Conservation (phyloP, 2,888 invertebrate species). For the Aleiodes leptofemur region DNA sequence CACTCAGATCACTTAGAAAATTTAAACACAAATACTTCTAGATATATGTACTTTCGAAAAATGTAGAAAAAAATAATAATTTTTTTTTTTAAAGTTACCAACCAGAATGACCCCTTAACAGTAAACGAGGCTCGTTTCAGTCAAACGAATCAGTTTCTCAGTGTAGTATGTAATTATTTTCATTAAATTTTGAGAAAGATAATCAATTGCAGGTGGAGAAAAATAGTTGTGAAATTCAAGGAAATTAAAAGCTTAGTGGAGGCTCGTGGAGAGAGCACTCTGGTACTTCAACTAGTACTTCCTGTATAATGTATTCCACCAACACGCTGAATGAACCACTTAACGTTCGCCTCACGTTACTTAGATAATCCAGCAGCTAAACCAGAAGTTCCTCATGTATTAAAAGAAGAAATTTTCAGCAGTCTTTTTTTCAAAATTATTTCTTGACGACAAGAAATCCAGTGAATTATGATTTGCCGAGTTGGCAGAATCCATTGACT, state of each 20-base stretch:
- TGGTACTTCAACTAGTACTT: slow-evolving; percentile 68
- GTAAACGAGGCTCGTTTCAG: no score
- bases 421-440: no score
- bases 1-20: no score
- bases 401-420: not conserved
- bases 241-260: slow-evolving; percentile 49
- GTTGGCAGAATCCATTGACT: no score
- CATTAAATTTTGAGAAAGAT: slow-evolving; percentile 17
- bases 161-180: slow-evolving; percentile 24
- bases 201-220: not conserved
- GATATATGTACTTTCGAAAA: no score
- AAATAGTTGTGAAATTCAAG: not conserved
- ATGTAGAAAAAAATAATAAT: no score
- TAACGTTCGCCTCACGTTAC: slow-evolving; percentile 64
- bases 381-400: slow-evolving; percentile 11
- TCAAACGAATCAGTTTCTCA: no score
- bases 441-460: no score
- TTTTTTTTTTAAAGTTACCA: no score
- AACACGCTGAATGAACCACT: slow-evolving; percentile 69
- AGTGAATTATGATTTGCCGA: no score
- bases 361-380: slow-evolving; percentile 22
- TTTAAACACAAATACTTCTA: no score
- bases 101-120: no score
- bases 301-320: slow-evolving; percentile 70
- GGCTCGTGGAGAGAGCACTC: slow-evolving; percentile 56